Conservation (phyloP, 2,888 invertebrate genomes). For the Machimus rusticus region DNA sequence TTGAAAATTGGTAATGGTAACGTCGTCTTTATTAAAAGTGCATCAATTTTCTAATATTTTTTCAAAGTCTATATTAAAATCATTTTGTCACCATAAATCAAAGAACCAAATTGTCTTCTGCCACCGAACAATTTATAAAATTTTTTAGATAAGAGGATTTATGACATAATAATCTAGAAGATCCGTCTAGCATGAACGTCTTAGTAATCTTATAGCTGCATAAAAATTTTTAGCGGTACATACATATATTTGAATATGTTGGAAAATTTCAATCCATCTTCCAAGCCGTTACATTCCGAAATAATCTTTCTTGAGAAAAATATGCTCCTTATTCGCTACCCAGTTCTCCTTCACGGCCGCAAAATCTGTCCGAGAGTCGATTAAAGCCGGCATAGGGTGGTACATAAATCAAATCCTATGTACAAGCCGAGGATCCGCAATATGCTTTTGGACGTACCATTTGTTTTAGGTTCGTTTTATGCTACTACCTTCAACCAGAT, state of each 20-base stretch:
- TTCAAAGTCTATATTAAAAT: background rate
- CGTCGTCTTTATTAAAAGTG: background rate
- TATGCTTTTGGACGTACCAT: background rate
- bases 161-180: background rate
- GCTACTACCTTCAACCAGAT: background rate
- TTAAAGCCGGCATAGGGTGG: background rate
- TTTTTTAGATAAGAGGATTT: background rate
- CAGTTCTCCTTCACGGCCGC: background rate
- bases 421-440: background rate
- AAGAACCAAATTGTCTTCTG: background rate
- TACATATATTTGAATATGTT: background rate
- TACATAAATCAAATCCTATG: constrained; percentile 20
- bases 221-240: background rate
- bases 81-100: background rate
- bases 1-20: too few species aligned
- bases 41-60: background rate
- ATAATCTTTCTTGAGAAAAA: background rate
- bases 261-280: background rate
- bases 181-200: background rate
- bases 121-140: background rate
- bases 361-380: background rate
- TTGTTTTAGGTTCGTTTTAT: background rate
- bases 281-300: background rate
- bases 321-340: background rate
- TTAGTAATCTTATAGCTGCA: background rate